These are phyloP conservation scores for Meriones psammophilus DNA, from an alignment of 2,797 vertebrate species.

Conservation along the genomic window DNA sequence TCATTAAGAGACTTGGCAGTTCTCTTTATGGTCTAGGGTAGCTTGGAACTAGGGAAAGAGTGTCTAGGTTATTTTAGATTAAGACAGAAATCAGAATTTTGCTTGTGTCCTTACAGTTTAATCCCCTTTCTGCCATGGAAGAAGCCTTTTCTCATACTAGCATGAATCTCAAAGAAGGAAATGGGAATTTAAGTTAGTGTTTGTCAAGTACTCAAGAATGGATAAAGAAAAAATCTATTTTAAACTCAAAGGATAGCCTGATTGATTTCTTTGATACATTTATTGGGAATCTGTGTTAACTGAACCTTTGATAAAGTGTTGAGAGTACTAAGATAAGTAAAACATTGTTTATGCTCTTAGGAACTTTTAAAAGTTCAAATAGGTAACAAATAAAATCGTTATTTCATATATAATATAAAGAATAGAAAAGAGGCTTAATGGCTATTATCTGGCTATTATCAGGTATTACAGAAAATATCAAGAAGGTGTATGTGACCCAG, in stretches of 20 bases:
- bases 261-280: not conserved
- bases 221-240: conserved; percentile 5
- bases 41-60: conserved; percentile 42
- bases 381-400: not conserved
- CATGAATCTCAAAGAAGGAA: not conserved
- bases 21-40: not conserved
- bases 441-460: not conserved
- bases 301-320: conserved; percentile 30
- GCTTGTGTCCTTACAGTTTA: not conserved
- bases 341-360: conserved; percentile 14
- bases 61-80: conserved; percentile 2
- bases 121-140: not conserved
- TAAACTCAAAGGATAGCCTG: not conserved
- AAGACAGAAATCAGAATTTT: conserved; percentile 22
- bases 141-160: conserved; percentile 9
- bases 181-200: not conserved
- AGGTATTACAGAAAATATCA: not conserved
- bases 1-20: conserved; percentile 40
- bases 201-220: conserved; percentile 31
- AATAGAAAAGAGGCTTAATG: not conserved
- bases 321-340: conserved; percentile 44
- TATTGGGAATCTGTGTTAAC: not conserved
- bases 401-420: conserved; percentile 16
- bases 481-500: not conserved
- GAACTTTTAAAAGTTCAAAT: conserved; percentile 49